Evolutionary conservation across 1,140 invertebrate species (phyloP), one percentile per base, ranked within the genome.

Genomic region (Drosophila nigrodunni): DNA sequence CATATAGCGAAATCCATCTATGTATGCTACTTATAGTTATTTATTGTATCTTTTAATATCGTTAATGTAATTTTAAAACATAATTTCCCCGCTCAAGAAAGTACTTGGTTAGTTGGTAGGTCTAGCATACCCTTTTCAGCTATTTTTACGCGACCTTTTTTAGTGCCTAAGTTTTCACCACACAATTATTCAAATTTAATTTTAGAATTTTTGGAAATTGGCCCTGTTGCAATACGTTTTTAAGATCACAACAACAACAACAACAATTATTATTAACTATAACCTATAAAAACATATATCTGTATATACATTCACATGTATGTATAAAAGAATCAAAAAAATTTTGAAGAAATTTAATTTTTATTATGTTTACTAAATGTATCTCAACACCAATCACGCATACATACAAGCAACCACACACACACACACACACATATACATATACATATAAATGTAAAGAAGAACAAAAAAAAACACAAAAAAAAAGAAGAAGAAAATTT

Each of bases 31-130:
- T 85, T 85, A 76, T 89, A 89, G 85, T 89, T 89, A 89, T 89
- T 89, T 89, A 89, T 89, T 89, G 78, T 89, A 87, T 54, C 70
- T 80, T 79, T 80, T 87, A 88, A 87, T 85, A 86, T 80, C 77
- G 83, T 87, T 89, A 87, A 87, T 87, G 66, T 87, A 87, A 89
- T 87, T 88, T 52, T 87, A 89, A 79, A 66, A 43, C 1, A 15
- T 55, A 8, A 35, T 21, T 55, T 3, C 8, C 15, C 52, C 59
- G 15, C 49, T 71, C 61, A 69, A 35, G 25, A 30, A 30, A 30
- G 25, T 30, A 30, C 25, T 82, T 87, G 82, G 82, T 87, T 86
- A 87, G 82, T 75, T 72, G 82, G 78, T 86, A 85, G 74, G 57
- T 65, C 73, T 83, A 77, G 79, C 35, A 78, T 54, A 67, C 65